Evolutionary conservation across 92 coral and sea anemone species (phyloP), one percentile per base, ranked within the genome.

Genomic region (Parazoanthus swiftii): DNA sequence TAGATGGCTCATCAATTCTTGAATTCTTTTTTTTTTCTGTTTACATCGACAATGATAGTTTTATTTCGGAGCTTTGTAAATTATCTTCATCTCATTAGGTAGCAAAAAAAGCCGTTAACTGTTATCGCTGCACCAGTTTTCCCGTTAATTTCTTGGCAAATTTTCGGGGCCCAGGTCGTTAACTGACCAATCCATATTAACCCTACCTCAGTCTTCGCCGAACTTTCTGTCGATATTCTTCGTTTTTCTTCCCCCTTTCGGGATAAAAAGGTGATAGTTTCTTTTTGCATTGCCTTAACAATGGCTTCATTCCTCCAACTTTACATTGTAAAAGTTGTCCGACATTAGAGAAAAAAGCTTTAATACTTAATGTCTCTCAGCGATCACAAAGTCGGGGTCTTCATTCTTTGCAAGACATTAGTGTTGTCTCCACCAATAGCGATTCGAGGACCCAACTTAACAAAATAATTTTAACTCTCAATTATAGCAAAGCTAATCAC

Each of bases 251-350:
- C 76, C 88, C 94, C 94, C 54, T 36, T 89, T 37, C 89, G 88
- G 85, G 94, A 92, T 86, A 92, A 90, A 89, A 92, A 92, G 65
- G 94, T 92, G 71, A 92, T 87, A 68, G 91, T 76, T 86, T 92
- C 94, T 76, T 86, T 44, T 35, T 84, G 90, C 94, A 92, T 92
- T 11, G 86, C 82, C 79, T 85, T 63, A 16, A 35, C 29, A 14
- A 54, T 76, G 85, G 73, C 92, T 86, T 89, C 83, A 86, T 92
- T 76, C 92, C 90, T 85, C 58, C 79, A 89, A 43, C 74, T 76
- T 92, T 39, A 58, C 88, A 92, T 86, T 86, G 88, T 86, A 20
- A 21, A 29, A 78, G 54, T 81, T 81, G 66, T 79, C 90, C 87
- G 63, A 86, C 85, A 81, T 72, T 73, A 88, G 67, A 86, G 59